A percentile compares a stretch with the other conserved stretches of the same genome.
Evolutionary conservation across 2,888 invertebrate genomes (phyloP).

Genomic region (Eumacrocentrus americanus): DNA sequence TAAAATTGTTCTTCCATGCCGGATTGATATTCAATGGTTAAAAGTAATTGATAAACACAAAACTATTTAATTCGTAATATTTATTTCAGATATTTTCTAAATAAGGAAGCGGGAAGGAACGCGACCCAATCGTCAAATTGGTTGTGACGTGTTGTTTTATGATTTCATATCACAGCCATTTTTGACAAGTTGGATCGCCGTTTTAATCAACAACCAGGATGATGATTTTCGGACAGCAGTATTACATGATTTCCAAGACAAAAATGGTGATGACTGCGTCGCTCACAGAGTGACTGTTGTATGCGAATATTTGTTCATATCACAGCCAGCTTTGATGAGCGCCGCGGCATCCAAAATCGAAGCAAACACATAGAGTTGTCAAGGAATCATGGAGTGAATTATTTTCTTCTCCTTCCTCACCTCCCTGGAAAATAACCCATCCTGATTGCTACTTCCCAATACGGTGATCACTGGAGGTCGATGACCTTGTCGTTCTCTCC

Average conservation of each 20-base stretch:
- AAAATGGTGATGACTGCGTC: conserved; percentile 59
- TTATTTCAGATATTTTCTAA: neutral
- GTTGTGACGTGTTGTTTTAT: conserved; percentile 73
- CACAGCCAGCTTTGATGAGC: conserved; percentile 99
- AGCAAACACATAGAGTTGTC: neutral
- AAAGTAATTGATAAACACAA: neutral
- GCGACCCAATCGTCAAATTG: conserved; percentile 77
- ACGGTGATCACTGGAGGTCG: conserved; percentile 7
- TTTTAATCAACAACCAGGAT: conserved; percentile 53
- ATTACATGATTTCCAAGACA: too few relatives aligned
- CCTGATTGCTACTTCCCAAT: conserved; percentile 14
- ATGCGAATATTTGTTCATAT: conserved; percentile 78
- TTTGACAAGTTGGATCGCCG: conserved; percentile 86
- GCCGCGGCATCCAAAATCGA: conserved; percentile 61
- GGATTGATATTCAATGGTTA: too few relatives aligned
- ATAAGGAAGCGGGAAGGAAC: conserved; percentile 31
- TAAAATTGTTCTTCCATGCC: conserved; percentile 55
- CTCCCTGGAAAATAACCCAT: neutral
- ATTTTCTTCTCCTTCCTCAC: neutral
- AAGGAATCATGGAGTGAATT: neutral
- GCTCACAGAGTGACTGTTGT: conserved; percentile 93
- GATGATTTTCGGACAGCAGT: too few relatives aligned
- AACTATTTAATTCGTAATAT: conserved; percentile 3
- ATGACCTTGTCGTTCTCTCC: conserved; percentile 3
- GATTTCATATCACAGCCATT: conserved; percentile 90